Evolutionary conservation across 37 sponge, comb jelly and placozoan species (phyloP).

Genomic region (Bolinopsis microptera): DNA sequence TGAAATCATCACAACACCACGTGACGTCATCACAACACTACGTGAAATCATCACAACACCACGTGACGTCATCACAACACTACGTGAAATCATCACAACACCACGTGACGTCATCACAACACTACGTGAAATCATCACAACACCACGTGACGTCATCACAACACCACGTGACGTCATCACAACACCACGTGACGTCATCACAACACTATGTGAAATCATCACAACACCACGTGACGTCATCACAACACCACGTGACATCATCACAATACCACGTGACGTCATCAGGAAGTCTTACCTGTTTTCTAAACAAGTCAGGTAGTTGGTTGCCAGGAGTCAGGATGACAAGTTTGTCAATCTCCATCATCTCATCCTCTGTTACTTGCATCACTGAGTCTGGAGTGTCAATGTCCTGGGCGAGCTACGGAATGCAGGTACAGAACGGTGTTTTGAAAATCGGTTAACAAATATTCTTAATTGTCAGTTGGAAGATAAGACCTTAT

Average conservation of each 20-base stretch:
- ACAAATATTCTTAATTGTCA: no score
- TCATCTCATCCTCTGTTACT: constrained; percentile 47
- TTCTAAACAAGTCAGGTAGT: constrained; percentile 33
- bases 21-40: neutral
- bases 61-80: neutral
- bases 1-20: neutral
- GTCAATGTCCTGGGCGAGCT: constrained; percentile 23
- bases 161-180: neutral
- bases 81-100: neutral
- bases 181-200: neutral
- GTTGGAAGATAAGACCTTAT: no score
- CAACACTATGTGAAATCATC: neutral
- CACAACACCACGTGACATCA: neutral
- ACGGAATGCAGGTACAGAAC: neutral
- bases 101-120: neutral
- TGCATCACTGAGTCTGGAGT: constrained; percentile 22
- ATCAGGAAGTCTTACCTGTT: no score
- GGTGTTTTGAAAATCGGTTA: no score
- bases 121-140: no score
- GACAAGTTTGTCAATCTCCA: constrained; percentile 61
- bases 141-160: no score
- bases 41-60: neutral
- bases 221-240: neutral
- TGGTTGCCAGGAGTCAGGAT: constrained; percentile 44
- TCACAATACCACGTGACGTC: neutral